A percentile compares a stretch with the other conserved stretches of the same genome.
These are phyloP conservation scores for Sylvilagus bachmani DNA, from an alignment of 2,113 vertebrate genomes.

Conservation along the genomic window DNA sequence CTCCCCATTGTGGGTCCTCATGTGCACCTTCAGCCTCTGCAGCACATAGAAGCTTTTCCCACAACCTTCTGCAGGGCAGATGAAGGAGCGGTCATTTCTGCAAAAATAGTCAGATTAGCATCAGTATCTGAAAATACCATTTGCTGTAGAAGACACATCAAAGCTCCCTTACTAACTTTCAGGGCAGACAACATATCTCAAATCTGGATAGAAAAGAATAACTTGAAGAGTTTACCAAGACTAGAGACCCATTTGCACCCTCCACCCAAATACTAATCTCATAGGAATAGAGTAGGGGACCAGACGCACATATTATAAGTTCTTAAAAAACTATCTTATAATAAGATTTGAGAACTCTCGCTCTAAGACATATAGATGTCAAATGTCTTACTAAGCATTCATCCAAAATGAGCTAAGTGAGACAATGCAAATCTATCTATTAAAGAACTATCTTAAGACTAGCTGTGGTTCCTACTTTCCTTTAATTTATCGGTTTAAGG, in stretches of 20 bases:
- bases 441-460: slow-evolving; percentile 29
- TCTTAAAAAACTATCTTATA: slow-evolving; percentile 47
- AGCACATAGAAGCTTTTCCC: slow-evolving; percentile 99
- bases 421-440: slow-evolving; percentile 15
- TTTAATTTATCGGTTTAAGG: neutral
- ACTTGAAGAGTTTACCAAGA: slow-evolving; percentile 9
- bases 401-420: slow-evolving; percentile 56
- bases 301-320: slow-evolving; percentile 10
- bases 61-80: slow-evolving; percentile 96
- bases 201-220: slow-evolving; percentile 12
- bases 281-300: neutral
- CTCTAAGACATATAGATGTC: slow-evolving; percentile 6
- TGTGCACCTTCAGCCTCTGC: slow-evolving; percentile 98
- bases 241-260: neutral
- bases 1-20: slow-evolving; percentile 99
- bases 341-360: slow-evolving; percentile 48
- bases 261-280: slow-evolving; percentile 6
- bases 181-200: neutral
- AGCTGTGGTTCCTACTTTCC: neutral
- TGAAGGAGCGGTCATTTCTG: slow-evolving; percentile 98
- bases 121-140: slow-evolving; percentile 52
- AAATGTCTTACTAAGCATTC: slow-evolving; percentile 56
- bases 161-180: neutral
- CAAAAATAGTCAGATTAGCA: slow-evolving; percentile 48
- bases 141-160: slow-evolving; percentile 14